Percentiles rank a stretch among this genome's conserved stretches.
These are phyloP conservation scores for Phrynocephalus vlangalii DNA, from an alignment of 2,797 vertebrate genomes.

Conservation along the genomic window DNA sequence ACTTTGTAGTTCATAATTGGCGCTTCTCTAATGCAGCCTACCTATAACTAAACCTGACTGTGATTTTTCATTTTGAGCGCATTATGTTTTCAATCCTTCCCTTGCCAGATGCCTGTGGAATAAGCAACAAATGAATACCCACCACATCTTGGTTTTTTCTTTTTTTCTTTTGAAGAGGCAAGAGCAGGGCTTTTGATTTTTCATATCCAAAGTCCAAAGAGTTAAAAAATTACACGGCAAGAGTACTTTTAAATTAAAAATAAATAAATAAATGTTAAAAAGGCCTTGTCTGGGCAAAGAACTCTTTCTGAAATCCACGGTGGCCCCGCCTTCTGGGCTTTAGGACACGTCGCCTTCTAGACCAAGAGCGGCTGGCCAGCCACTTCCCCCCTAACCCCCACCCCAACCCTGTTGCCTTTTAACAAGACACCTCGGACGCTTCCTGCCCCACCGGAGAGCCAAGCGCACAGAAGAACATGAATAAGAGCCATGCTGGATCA, in stretches of 20 bases:
- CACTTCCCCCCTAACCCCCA: neutral
- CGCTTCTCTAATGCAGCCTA: neutral
- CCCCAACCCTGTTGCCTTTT: too few species aligned
- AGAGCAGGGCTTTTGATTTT: neutral
- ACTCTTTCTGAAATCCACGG: neutral
- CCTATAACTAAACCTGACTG: too few species aligned
- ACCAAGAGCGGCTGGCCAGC: neutral
- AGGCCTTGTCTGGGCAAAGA: neutral
- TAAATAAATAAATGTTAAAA: too few species aligned
- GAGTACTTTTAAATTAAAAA: neutral
- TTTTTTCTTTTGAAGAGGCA: neutral
- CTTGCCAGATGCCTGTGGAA: neutral
- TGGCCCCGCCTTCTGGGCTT: neutral
- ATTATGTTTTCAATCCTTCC: neutral
- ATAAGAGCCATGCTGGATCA: too few species aligned
- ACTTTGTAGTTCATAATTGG: neutral
- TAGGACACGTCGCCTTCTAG: conserved; percentile 34
- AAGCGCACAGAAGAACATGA: too few species aligned
- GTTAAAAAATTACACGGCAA: neutral
- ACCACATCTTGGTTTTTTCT: neutral
- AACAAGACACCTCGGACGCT: neutral
- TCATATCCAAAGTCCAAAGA: neutral
- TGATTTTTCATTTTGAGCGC: too few species aligned
- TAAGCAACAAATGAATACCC: neutral
- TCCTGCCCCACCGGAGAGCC: neutral